Evolutionary conservation across 2,888 invertebrate genomes (phyloP).

Genomic region (Stenoptilia bipunctidactyla): DNA sequence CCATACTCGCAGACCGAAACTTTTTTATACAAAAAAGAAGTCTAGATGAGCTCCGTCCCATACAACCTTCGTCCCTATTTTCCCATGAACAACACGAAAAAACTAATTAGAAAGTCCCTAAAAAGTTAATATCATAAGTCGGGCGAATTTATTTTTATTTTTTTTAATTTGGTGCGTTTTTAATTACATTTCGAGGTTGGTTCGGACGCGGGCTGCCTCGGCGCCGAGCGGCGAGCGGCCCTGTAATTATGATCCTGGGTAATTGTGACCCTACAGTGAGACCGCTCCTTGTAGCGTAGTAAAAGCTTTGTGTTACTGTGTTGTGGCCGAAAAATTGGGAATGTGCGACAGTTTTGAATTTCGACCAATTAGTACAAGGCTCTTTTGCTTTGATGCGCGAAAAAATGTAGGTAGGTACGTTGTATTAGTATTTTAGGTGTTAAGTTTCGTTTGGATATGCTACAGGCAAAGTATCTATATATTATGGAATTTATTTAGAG

Average conservation of each 20-base stretch:
- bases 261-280: constrained; percentile 56
- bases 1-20: too few relatives aligned
- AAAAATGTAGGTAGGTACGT: too few relatives aligned
- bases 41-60: neutral
- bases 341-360: constrained; percentile 12
- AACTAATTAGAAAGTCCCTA: constrained; percentile 66
- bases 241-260: constrained; percentile 67
- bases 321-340: constrained; percentile 26
- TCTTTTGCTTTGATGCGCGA: too few relatives aligned
- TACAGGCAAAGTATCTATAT: too few relatives aligned
- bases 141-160: constrained; percentile 43
- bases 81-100: constrained; percentile 36
- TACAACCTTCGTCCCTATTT: constrained; percentile 26
- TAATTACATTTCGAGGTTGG: constrained; percentile 65
- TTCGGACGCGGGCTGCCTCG: constrained; percentile 50
- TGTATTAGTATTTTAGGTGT: too few relatives aligned
- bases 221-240: constrained; percentile 56
- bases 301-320: neutral
- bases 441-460: too few relatives aligned
- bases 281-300: constrained; percentile 26
- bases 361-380: constrained; percentile 5
- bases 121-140: constrained; percentile 68
- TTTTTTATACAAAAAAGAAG: neutral
- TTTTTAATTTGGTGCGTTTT: constrained; percentile 64
- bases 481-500: too few relatives aligned